Percentiles rank a stretch among this genome's conserved stretches.
Evolutionary conservation across 2,888 invertebrate species (phyloP).

Genomic region (Peribatodes rhomboidaria): DNA sequence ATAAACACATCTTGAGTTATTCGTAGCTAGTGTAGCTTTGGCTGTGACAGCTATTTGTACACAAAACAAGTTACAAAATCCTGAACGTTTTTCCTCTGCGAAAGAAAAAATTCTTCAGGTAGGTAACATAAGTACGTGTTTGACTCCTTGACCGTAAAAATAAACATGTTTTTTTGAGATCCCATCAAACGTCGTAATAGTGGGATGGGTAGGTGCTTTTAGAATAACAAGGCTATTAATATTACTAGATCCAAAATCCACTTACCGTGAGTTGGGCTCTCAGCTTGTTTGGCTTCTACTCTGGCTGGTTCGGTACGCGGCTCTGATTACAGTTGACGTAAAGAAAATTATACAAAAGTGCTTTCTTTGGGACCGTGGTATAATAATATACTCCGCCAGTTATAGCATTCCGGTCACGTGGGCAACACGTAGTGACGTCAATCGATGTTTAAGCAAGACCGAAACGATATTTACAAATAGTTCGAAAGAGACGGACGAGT

Average conservation of each 20-base stretch:
- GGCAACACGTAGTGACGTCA: too few relatives aligned
- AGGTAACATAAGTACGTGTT: too few relatives aligned
- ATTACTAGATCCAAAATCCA: conserved; percentile 37
- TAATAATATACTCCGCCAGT: too few relatives aligned
- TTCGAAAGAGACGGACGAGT: too few relatives aligned
- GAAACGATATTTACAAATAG: too few relatives aligned
- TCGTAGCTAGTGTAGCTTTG: too few relatives aligned
- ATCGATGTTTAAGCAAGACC: too few relatives aligned
- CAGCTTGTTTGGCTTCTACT: conserved; percentile 38
- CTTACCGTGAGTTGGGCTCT: conserved; percentile 40
- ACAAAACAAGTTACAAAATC: not conserved
- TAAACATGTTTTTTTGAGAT: not conserved
- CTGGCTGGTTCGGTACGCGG: conserved; percentile 29
- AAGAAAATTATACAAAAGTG: conserved; percentile 41
- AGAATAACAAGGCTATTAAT: conserved; percentile 35
- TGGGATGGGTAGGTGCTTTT: conserved; percentile 20
- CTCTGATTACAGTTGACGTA: conserved; percentile 43
- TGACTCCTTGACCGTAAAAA: not conserved
- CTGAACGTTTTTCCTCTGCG: not conserved
- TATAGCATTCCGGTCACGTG: too few relatives aligned
- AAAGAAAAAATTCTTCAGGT: not conserved
- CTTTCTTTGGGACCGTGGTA: too few relatives aligned
- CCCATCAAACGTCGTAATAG: conserved; percentile 13
- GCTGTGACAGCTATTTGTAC: too few relatives aligned
- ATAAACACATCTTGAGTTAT: too few relatives aligned